phyloP scores from a whole-genome alignment of 2,113 vertebrate genomes.

The Chloropsis hardwickii region DNA sequence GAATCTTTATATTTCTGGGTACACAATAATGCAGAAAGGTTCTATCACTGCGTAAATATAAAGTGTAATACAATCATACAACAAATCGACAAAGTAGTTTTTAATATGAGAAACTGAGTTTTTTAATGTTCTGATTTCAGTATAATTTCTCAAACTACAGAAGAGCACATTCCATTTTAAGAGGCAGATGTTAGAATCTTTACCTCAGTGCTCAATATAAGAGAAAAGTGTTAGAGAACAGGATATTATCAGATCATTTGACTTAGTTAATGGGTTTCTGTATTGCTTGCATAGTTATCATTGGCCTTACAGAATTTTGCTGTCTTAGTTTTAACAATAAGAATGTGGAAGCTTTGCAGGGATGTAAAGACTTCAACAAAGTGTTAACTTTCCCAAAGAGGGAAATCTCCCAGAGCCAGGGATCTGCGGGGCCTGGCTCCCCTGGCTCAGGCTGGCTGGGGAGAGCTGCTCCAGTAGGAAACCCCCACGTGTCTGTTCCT shows the following conservation, averaged over 20 bases:
- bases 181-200: neutral
- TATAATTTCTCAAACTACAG: neutral
- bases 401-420: neutral
- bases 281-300: neutral
- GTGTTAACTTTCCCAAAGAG: neutral
- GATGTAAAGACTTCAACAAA: neutral
- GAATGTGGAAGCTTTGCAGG: neutral
- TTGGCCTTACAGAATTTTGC: neutral
- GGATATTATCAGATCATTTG: neutral
- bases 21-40: neutral
- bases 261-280: neutral
- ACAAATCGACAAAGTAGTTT: neutral
- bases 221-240: neutral
- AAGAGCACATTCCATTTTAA: neutral
- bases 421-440: neutral
- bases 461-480: neutral
- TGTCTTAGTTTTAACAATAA: neutral
- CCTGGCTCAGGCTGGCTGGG: neutral
- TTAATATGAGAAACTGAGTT: neutral
- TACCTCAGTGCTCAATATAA: neutral
- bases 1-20: neutral
- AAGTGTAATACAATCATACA: neutral
- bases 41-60: neutral
- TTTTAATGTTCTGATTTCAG: neutral
- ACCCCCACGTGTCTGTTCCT: accelerated